Evolutionary conservation across 2,888 invertebrate genomes (phyloP).

Genomic region (Himalopsyche tibetana): DNA sequence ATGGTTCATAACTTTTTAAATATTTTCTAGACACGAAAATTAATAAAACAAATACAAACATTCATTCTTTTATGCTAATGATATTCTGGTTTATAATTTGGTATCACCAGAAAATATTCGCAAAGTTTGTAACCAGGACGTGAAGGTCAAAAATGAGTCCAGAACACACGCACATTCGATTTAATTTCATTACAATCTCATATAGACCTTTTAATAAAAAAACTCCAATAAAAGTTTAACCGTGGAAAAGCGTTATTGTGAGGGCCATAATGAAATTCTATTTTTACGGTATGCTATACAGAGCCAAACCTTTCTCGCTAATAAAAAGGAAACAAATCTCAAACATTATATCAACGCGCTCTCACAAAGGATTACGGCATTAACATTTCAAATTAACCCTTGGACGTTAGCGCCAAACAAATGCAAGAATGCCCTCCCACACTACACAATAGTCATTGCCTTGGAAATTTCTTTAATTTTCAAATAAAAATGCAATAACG

Average conservation of each 20-base stretch:
- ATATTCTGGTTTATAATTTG: neutral
- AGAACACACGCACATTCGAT: conserved; percentile 39
- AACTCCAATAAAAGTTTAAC: conserved; percentile 27
- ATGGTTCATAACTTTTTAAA: neutral
- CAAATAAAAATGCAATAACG: neutral
- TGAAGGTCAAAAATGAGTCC: neutral
- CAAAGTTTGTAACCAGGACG: neutral
- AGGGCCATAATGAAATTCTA: conserved; percentile 24
- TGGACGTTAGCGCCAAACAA: neutral
- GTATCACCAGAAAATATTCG: neutral
- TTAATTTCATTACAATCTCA: conserved; percentile 39
- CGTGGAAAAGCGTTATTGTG: conserved; percentile 37
- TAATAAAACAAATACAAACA: neutral
- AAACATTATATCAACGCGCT: conserved; percentile 36
- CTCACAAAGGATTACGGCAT: conserved; percentile 49
- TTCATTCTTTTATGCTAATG: conserved; percentile 1
- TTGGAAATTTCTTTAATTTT: neutral
- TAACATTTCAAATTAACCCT: conserved; percentile 59
- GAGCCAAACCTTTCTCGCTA: conserved; percentile 39
- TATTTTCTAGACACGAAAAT: conserved; percentile 19
- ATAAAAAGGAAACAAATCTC: conserved; percentile 41
- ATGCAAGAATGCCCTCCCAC: neutral
- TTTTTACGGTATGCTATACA: conserved; percentile 37
- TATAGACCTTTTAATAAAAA: conserved; percentile 40
- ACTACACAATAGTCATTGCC: neutral